Percentiles rank a stretch among this genome's conserved stretches.
Conservation (phyloP, 2,888 invertebrate species). For the Eurytoma californica region DNA sequence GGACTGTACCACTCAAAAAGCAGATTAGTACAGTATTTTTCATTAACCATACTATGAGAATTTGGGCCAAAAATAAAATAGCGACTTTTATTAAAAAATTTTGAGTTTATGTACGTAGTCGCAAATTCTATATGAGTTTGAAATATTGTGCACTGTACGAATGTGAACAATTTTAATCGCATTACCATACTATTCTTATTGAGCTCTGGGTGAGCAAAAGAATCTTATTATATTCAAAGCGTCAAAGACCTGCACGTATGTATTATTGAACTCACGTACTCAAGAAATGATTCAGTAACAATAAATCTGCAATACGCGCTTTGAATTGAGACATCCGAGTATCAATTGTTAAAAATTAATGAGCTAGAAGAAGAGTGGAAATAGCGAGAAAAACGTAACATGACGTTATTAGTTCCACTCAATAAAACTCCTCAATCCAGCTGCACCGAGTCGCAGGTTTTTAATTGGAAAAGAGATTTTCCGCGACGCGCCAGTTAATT, state of each 20-base stretch:
- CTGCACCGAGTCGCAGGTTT: background rate
- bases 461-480: conserved; percentile 22
- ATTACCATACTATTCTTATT: too few species aligned
- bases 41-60: background rate
- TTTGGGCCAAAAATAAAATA: background rate
- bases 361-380: background rate
- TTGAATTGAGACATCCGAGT: too few species aligned
- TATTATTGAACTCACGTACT: too few species aligned
- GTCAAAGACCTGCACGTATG: too few species aligned
- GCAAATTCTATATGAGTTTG: background rate
- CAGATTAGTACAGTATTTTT: background rate
- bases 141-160: too few species aligned
- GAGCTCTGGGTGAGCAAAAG: too few species aligned
- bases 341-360: background rate
- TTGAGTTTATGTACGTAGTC: background rate
- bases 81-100: background rate
- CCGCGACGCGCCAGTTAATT: background rate
- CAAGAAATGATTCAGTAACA: too few species aligned
- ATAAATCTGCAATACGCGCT: background rate
- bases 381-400: background rate
- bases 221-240: too few species aligned
- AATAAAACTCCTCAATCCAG: background rate
- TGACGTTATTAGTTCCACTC: background rate
- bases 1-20: background rate
- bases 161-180: too few species aligned